phyloP scores from a whole-genome alignment of 2,113 vertebrate genomes.

The Sceloporus undulatus region DNA sequence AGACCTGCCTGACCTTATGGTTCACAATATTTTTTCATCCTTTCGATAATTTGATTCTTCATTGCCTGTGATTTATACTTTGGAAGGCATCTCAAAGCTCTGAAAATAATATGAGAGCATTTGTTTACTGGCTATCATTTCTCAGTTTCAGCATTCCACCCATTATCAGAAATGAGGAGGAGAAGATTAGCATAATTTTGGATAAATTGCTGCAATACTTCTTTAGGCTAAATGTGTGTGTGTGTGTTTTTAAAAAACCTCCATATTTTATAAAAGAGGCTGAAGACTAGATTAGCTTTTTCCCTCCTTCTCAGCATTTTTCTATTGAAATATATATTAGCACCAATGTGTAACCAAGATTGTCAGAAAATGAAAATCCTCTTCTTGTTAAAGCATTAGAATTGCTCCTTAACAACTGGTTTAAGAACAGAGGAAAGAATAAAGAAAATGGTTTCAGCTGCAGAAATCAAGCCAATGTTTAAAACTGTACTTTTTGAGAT shows the following conservation, averaged over 20 bases:
- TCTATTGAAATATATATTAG: neutral
- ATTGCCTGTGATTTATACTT: slow-evolving; percentile 54
- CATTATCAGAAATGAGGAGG: slow-evolving; percentile 19
- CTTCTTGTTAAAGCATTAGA: slow-evolving; percentile 1
- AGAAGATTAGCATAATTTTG: slow-evolving; percentile 46
- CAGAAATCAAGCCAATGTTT: neutral
- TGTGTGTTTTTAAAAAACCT: neutral
- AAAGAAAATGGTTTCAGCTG: neutral
- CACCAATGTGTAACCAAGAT: neutral
- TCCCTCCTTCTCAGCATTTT: neutral
- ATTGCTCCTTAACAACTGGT: neutral
- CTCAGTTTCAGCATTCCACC: slow-evolving; percentile 51
- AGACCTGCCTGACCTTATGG: neutral
- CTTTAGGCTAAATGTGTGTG: neutral
- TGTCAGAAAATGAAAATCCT: neutral
- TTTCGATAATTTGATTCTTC: neutral
- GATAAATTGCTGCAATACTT: slow-evolving; percentile 22
- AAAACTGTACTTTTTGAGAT: neutral
- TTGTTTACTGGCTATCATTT: slow-evolving; percentile 48
- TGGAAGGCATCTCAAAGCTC: slow-evolving; percentile 53
- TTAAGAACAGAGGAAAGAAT: neutral
- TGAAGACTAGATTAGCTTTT: neutral
- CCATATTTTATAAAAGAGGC: neutral
- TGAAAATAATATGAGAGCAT: slow-evolving; percentile 56
- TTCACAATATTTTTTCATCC: neutral